Evolutionary conservation across 2,113 vertebrate genomes (phyloP).

Genomic region (Coryphaenoides rupestris): DNA sequence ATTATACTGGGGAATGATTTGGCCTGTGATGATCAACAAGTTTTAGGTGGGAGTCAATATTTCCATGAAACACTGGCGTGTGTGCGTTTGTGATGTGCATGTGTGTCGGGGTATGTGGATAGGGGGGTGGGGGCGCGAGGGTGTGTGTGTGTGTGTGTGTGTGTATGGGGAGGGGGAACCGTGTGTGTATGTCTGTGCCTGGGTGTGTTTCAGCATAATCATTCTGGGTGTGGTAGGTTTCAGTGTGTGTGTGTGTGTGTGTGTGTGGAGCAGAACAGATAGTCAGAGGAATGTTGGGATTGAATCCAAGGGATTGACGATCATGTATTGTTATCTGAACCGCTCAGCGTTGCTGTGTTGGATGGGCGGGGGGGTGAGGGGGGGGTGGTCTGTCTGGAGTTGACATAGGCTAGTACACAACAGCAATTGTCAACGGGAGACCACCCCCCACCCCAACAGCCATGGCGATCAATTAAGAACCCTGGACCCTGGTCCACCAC

Average conservation of each 20-base stretch:
- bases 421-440: conserved; percentile 17
- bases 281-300: conserved; percentile 27
- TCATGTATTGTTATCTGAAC: conserved; percentile 43
- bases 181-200: neutral
- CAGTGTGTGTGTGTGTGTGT: conserved; percentile 17
- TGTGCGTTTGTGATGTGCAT: neutral
- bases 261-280: conserved; percentile 21
- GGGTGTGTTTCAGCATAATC: neutral
- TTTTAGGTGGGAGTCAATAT: conserved; percentile 32
- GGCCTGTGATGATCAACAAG: conserved; percentile 28
- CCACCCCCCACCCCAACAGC: conserved; percentile 9
- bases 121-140: too few species aligned
- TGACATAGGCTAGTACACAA: conserved; percentile 30
- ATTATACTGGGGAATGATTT: conserved; percentile 47
- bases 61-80: conserved; percentile 14
- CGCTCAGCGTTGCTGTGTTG: conserved; percentile 30
- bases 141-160: neutral
- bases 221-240: conserved; percentile 20
- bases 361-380: too few species aligned
- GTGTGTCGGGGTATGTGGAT: neutral
- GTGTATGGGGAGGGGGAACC: neutral
- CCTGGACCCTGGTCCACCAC: conserved; percentile 3
- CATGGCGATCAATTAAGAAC: too few species aligned
- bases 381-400: neutral
- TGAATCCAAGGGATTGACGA: conserved; percentile 50